These are phyloP conservation scores for Chrysemys picta DNA, from an alignment of 2,113 vertebrate genomes.

Conservation along the genomic window DNA sequence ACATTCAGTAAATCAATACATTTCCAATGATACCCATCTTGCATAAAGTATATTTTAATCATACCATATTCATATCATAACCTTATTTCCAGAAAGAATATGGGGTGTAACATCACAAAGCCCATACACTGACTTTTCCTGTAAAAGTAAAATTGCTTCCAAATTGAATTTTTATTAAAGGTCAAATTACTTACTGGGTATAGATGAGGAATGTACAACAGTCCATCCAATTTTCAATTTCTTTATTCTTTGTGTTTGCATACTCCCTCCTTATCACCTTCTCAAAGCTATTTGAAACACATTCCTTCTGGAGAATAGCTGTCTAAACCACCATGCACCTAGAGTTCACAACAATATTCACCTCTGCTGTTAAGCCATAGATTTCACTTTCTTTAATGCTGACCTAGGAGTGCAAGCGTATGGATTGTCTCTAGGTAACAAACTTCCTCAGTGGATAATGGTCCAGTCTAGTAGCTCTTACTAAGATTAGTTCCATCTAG, in stretches of 20 bases:
- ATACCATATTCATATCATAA: too few species aligned
- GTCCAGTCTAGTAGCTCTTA: not conserved
- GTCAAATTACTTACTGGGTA: not conserved
- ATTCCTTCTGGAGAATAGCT: not conserved
- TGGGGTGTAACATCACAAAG: too few species aligned
- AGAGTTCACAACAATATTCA: not conserved
- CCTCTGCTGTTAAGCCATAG: not conserved
- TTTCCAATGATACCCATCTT: too few species aligned
- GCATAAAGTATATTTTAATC: too few species aligned
- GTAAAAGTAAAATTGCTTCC: not conserved
- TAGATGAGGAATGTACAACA: not conserved
- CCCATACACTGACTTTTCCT: not conserved
- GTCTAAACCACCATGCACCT: not conserved
- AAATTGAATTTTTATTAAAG: not conserved
- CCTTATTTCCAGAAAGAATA: too few species aligned
- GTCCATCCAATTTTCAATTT: not conserved
- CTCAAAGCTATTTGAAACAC: not conserved
- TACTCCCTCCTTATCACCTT: not conserved
- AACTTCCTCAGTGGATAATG: not conserved
- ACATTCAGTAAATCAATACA: too few species aligned
- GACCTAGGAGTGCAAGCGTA: not conserved
- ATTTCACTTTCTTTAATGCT: not conserved
- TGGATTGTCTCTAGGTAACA: not conserved
- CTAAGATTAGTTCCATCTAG: not conserved
- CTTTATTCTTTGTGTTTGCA: not conserved